phyloP scores from a whole-genome alignment of 2,888 invertebrate species.

The Leucania comma region DNA sequence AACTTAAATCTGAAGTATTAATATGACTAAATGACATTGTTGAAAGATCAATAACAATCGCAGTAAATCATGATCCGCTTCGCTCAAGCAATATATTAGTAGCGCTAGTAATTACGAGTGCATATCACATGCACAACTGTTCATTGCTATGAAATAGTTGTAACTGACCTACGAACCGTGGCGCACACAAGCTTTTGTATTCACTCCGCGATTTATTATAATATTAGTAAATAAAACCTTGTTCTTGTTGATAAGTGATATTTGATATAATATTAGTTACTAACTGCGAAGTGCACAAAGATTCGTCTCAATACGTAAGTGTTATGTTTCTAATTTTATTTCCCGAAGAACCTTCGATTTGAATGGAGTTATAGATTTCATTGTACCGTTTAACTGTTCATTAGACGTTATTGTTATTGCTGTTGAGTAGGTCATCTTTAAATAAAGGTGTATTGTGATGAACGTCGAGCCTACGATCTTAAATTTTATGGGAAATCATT shows the following conservation, averaged over 20 bases:
- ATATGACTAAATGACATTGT: conserved; percentile 1
- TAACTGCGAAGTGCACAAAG: conserved; percentile 11
- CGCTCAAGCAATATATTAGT: conserved; percentile 53
- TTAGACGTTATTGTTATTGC: conserved; percentile 21
- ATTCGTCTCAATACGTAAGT: conserved; percentile 42
- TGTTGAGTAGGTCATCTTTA: conserved; percentile 11
- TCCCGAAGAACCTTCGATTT: conserved; percentile 29
- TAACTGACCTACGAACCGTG: conserved; percentile 61
- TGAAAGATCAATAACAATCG: conserved; percentile 10
- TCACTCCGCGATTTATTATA: conserved; percentile 31
- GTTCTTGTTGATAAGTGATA: conserved; percentile 22
- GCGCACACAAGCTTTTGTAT: conserved; percentile 46
- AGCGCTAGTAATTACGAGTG: conserved; percentile 47
- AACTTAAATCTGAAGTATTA: not conserved
- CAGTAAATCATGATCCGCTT: conserved; percentile 40
- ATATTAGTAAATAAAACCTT: conserved; percentile 31
- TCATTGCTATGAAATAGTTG: conserved; percentile 54
- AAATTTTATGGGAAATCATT: not conserved
- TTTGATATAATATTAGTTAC: not conserved
- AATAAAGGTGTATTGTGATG: conserved; percentile 17
- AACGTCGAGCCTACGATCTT: not conserved
- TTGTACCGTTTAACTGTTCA: conserved; percentile 18
- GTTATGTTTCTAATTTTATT: conserved; percentile 28
- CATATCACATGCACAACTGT: conserved; percentile 49
- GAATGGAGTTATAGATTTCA: conserved; percentile 3